A percentile compares a stretch with the other conserved stretches of the same genome.
Evolutionary conservation across 2,113 vertebrate species (phyloP).

Genomic region (Heloderma charlesbogerti): DNA sequence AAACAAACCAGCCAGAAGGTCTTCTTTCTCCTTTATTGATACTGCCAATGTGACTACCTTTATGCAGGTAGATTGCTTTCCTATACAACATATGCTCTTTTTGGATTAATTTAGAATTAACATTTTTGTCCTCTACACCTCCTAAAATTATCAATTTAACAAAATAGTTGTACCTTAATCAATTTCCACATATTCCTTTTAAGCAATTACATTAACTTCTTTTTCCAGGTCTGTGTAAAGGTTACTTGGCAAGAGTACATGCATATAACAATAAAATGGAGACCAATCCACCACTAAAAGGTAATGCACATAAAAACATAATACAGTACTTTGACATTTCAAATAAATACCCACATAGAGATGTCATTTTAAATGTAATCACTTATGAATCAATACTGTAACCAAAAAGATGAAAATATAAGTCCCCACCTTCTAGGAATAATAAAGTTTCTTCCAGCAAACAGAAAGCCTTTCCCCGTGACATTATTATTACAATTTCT

Average conservation of each 20-base stretch:
- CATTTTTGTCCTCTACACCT: slow-evolving; percentile 50
- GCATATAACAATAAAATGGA: slow-evolving; percentile 91
- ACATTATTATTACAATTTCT: slow-evolving; percentile 82
- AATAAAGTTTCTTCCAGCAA: slow-evolving; percentile 94
- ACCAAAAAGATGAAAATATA: slow-evolving; percentile 89
- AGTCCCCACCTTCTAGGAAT: slow-evolving; percentile 91
- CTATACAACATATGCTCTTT: slow-evolving; percentile 72
- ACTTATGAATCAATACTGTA: slow-evolving; percentile 95
- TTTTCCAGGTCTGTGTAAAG: slow-evolving; percentile 90
- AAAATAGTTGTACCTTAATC: slow-evolving; percentile 42
- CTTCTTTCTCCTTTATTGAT: slow-evolving; percentile 88
- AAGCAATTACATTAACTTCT: slow-evolving; percentile 70
- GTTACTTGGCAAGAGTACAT: slow-evolving; percentile 93
- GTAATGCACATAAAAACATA: slow-evolving; percentile 94
- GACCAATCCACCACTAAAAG: slow-evolving; percentile 91
- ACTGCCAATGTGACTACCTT: slow-evolving; percentile 90
- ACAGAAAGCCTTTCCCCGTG: slow-evolving; percentile 88
- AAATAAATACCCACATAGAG: slow-evolving; percentile 99
- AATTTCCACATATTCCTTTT: slow-evolving; percentile 55
- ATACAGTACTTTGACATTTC: slow-evolving; percentile 96
- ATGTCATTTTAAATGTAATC: slow-evolving; percentile 94
- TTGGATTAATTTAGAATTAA: slow-evolving; percentile 78
- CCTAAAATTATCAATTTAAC: slow-evolving; percentile 71
- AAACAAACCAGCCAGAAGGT: not conserved
- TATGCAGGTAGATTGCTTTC: slow-evolving; percentile 85